Evolutionary conservation across 2,113 vertebrate species (phyloP), one percentile per base, ranked within the genome.

Genomic region (Dolichallabes microphthalmus): DNA sequence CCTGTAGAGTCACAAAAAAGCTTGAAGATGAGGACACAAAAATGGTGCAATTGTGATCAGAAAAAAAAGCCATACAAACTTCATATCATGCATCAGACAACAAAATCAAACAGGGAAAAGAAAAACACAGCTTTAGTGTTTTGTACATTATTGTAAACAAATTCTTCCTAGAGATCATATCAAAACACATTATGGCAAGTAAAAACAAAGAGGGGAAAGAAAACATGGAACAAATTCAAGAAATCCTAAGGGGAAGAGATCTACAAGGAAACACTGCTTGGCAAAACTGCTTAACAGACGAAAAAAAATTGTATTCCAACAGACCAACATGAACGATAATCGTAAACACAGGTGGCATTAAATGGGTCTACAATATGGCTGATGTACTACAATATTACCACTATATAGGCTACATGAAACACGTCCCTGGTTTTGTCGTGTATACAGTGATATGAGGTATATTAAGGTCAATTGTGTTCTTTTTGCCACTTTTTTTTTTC

Each of bases 121-220:
- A 84, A 91, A 64, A 90, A 94, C 90, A 93, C 91, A 86, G 92
- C 93, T 94, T 93, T 95, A 95, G 95, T 95, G 94, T 95, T 95
- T 95, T 95, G 93, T 94, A 95, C 92, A 94, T 95, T 93, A 93
- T 92, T 95, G 95, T 95, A 95, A 95, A 95, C 95, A 95, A 94
- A 92, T 91, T 94, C 92, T 93, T 94, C 94, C 93, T 94, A 95
- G 89, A 94, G 93, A 94, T 94, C 92, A 93, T 94, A 95, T 93
- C 91, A 95, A 95, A 94, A 95, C 93, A 94, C 92, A 91, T 92
- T 92, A 95, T 94, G 94, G 93, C 93, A 93, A 93, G 90, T 93
- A 95, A 94, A 94, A 94, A 93, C 91, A 93, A 92, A 88, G 90
- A 88, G 90, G 91, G 92, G 92, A 91, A 93, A 89, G 45, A 7